Conservation (phyloP, 1,140 invertebrate genomes). For the Marisa cornuarietis region DNA sequence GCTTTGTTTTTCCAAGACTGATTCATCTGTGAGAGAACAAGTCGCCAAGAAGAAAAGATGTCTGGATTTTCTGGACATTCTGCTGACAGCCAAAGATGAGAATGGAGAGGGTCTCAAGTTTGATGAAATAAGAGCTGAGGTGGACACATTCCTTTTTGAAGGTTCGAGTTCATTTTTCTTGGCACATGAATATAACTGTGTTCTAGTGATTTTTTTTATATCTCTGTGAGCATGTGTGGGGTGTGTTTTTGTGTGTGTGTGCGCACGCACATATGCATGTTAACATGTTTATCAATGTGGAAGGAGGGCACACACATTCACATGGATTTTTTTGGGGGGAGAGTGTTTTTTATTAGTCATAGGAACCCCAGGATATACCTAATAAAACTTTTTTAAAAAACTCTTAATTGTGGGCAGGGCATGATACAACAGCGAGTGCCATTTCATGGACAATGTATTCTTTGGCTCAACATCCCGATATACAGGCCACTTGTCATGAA, state of each 20-base stretch:
- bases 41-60: conserved; percentile 31
- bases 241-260: not conserved
- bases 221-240: no score
- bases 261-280: not conserved
- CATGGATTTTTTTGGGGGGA: not conserved
- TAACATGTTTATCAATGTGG: not conserved
- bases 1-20: no score
- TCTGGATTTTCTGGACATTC: conserved; percentile 66
- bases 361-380: not conserved
- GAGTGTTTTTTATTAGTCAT: conserved; percentile 68
- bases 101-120: conserved; percentile 39
- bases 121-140: conserved; percentile 45
- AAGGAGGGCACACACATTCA: not conserved
- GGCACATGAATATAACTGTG: not conserved
- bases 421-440: conserved; percentile 63
- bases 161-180: conserved; percentile 60
- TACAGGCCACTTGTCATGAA: conserved; percentile 80
- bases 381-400: not conserved
- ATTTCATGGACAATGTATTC: conserved; percentile 81
- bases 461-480: conserved; percentile 77
- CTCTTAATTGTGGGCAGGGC: conserved; percentile 25
- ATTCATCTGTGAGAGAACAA: no score
- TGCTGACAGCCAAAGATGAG: conserved; percentile 46
- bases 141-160: conserved; percentile 39
- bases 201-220: not conserved